phyloP scores from a whole-genome alignment of 2,113 vertebrate species.

The Malurus cyaneus region DNA sequence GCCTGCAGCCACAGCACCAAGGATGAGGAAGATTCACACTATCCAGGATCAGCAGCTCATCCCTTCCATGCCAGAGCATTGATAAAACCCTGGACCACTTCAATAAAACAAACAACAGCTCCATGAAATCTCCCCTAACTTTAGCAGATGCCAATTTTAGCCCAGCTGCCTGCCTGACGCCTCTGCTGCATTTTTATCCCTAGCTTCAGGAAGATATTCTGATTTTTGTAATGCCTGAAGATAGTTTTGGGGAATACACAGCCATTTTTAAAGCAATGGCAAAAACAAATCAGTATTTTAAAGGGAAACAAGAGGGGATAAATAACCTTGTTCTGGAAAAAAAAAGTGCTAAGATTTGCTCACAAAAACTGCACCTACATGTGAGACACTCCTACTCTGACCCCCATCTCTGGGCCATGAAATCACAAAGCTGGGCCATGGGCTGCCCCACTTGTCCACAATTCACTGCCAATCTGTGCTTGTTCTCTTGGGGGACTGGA shows the following conservation, averaged over 20 bases:
- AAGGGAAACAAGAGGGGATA: background rate
- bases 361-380: background rate
- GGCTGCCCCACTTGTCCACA: background rate
- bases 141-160: conserved; percentile 4
- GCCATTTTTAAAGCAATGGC: background rate
- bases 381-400: background rate
- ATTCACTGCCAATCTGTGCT: background rate
- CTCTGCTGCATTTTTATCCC: background rate
- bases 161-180: background rate
- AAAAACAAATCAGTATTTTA: background rate
- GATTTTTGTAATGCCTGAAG: background rate
- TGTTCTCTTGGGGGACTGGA: background rate
- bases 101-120: background rate
- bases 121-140: background rate
- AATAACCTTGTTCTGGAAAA: background rate
- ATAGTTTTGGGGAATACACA: background rate
- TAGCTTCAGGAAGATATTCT: background rate
- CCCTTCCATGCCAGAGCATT: background rate
- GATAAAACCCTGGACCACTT: background rate
- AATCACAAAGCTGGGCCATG: too few relatives aligned
- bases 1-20: background rate
- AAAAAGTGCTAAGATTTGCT: background rate
- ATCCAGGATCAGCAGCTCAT: background rate
- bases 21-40: background rate
- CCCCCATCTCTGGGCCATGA: background rate